These are phyloP conservation scores for Panulirus ornatus DNA, from an alignment of 1,140 invertebrate species.

Conservation along the genomic window DNA sequence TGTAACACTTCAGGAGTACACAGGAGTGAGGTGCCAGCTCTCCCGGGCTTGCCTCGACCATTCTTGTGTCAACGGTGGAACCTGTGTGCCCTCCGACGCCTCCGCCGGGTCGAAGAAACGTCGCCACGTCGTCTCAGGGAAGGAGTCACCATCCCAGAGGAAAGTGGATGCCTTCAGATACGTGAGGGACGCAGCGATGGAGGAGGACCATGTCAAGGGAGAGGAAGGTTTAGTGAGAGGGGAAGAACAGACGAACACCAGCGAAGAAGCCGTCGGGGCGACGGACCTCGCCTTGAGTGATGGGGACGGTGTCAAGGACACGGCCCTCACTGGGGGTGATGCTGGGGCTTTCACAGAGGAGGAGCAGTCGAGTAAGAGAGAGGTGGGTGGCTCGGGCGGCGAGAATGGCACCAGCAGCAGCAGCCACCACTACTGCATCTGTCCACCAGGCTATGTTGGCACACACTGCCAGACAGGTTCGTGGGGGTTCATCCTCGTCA, in stretches of 20 bases:
- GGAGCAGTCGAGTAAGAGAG: neutral
- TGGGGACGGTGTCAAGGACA: neutral
- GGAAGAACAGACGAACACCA: neutral
- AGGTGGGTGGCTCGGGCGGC: neutral
- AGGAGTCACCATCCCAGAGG: neutral
- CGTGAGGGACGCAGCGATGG: too few species aligned
- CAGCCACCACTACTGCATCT: constrained; percentile 35
- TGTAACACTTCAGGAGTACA: constrained; percentile 46
- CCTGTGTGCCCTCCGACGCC: constrained; percentile 16
- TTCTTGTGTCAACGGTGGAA: constrained; percentile 35
- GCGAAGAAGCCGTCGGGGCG: neutral
- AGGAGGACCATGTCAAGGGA: neutral
- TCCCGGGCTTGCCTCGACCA: constrained; percentile 41
- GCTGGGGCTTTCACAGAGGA: neutral
- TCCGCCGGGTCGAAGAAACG: neutral
- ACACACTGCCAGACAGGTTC: constrained; percentile 23
- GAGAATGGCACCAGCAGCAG: neutral
- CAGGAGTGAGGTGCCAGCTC: constrained; percentile 46
- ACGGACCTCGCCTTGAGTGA: neutral
- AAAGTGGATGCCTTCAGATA: too few species aligned
- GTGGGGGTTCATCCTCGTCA: too few species aligned
- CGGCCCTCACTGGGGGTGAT: neutral
- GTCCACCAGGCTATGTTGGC: constrained; percentile 33
- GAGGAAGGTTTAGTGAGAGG: neutral
- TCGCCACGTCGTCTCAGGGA: neutral